phyloP scores from a whole-genome alignment of 2,888 invertebrate genomes.

The Agrotis puta region DNA sequence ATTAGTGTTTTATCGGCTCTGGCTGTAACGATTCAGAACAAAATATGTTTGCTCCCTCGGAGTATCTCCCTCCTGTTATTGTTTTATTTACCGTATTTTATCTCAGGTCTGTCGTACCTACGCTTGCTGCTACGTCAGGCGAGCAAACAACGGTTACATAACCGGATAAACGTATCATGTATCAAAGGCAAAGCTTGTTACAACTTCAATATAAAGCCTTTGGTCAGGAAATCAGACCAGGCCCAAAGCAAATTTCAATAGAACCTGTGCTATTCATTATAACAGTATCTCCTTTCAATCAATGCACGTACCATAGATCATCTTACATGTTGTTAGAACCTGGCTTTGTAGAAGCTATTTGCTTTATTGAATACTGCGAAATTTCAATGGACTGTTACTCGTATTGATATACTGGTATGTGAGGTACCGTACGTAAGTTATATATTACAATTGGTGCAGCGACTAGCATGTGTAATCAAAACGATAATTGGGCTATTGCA shows the following conservation, averaged over 20 bases:
- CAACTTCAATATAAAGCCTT: not conserved
- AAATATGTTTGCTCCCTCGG: not conserved
- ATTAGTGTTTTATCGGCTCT: not conserved
- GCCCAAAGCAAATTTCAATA: not conserved
- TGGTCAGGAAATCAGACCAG: not conserved
- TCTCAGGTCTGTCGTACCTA: not conserved
- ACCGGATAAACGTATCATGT: not conserved
- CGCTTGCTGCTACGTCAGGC: not conserved
- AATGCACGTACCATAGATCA: constrained; percentile 8
- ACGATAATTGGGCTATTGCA: too few species aligned
- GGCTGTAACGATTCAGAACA: constrained; percentile 12
- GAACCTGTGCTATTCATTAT: not conserved
- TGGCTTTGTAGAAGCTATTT: not conserved
- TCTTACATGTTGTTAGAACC: not conserved
- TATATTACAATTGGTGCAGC: not conserved
- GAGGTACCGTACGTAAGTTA: not conserved
- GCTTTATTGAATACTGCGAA: constrained; percentile 11
- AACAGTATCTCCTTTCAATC: constrained; percentile 9
- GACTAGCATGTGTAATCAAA: not conserved
- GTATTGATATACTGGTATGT: too few species aligned
- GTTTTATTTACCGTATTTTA: constrained; percentile 3
- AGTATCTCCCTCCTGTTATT: not conserved
- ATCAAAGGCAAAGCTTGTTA: not conserved
- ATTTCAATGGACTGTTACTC: too few species aligned
- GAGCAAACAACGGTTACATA: constrained; percentile 1